Conservation (phyloP, 2,797 vertebrate genomes). For the Labeo calbasu region DNA sequence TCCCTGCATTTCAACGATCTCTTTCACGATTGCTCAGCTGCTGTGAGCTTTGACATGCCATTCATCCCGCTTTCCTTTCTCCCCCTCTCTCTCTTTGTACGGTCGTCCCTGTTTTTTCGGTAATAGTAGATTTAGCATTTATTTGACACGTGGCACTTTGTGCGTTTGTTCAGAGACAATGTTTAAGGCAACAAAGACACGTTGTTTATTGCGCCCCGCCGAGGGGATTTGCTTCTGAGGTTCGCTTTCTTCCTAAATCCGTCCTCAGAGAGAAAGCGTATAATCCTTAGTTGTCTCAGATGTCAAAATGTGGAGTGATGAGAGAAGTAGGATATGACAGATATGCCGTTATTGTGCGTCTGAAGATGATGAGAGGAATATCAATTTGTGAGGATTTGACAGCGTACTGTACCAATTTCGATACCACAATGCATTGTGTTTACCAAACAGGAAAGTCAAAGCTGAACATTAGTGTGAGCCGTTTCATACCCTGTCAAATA, state of each 20-base stretch:
- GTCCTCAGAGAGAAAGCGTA: conserved; percentile 41
- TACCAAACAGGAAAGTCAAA: conserved; percentile 45
- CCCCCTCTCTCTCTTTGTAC: conserved; percentile 22
- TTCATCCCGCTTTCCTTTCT: conserved; percentile 34
- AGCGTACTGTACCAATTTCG: conserved; percentile 28
- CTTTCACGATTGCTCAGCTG: conserved; percentile 31
- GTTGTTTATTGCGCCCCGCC: conserved; percentile 43
- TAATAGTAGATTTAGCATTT: conserved; percentile 49
- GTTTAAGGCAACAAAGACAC: conserved; percentile 50
- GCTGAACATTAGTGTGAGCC: conserved; percentile 44
- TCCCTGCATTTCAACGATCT: conserved; percentile 49
- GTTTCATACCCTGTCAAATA: conserved; percentile 39
- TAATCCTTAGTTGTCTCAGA: conserved; percentile 60
- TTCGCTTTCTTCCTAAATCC: conserved; percentile 52
- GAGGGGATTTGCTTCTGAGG: conserved; percentile 44
- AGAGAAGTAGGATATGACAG: conserved; percentile 35
- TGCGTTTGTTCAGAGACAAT: conserved; percentile 49
- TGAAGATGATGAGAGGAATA: conserved; percentile 39
- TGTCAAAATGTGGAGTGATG: conserved; percentile 52
- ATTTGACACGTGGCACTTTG: conserved; percentile 49
- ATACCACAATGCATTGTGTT: conserved; percentile 38
- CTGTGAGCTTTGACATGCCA: conserved; percentile 33
- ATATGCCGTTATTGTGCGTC: conserved; percentile 39
- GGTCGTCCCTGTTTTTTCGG: conserved; percentile 30
- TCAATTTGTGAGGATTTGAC: conserved; percentile 48